Evolutionary conservation across 2,113 vertebrate species (phyloP).

Genomic region (Cinclus mexicanus): DNA sequence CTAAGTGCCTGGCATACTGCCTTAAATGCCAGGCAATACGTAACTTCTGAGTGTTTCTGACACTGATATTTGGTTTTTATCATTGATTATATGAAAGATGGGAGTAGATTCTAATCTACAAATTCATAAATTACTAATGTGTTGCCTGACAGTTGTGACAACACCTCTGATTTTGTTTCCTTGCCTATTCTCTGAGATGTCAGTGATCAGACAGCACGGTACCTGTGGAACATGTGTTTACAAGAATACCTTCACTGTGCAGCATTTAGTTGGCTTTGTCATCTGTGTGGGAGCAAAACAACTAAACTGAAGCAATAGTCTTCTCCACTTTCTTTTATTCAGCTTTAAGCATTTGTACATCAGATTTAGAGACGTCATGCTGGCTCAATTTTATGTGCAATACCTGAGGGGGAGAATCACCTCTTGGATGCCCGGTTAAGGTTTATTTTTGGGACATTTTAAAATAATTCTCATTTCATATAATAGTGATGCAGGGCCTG

Average conservation of each 20-base stretch:
- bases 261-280: conserved; percentile 41
- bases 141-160: not conserved
- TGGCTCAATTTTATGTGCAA: not conserved
- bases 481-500: not conserved
- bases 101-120: not conserved
- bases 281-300: conserved; percentile 54
- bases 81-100: not conserved
- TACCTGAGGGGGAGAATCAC: fast-evolving
- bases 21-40: not conserved
- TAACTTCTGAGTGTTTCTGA: not conserved
- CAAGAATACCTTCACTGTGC: not conserved
- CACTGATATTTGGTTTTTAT: not conserved
- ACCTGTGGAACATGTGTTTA: conserved; percentile 16
- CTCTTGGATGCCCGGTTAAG: not conserved
- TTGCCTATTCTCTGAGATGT: not conserved
- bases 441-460: not conserved
- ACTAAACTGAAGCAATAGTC: not conserved
- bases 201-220: not conserved
- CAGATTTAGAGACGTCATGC: not conserved
- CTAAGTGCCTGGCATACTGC: not conserved
- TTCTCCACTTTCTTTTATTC: not conserved
- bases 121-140: not conserved
- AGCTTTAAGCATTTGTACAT: not conserved
- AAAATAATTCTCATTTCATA: not conserved
- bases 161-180: not conserved